Evolutionary conservation across 2,888 invertebrate genomes (phyloP).

Genomic region (Entomobrya multifasciata): DNA sequence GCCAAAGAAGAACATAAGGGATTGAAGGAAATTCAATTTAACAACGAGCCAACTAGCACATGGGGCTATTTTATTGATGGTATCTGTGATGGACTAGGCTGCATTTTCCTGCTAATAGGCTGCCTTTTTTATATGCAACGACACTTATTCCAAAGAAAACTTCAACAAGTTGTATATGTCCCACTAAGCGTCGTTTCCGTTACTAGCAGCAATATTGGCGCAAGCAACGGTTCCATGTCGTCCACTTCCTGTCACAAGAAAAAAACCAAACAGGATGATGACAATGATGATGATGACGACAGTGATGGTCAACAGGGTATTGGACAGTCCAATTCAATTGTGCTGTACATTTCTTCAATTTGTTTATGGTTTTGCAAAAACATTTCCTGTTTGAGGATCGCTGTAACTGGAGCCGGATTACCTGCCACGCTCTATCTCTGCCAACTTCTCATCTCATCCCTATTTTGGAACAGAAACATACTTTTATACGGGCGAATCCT

Average conservation of each 20-base stretch:
- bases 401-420: background rate
- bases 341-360: background rate
- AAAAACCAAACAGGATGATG: conserved; percentile 13
- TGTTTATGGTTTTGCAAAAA: background rate
- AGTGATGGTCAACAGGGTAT: background rate
- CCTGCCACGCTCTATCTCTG: conserved; percentile 80
- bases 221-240: background rate
- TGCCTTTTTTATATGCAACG: conserved; percentile 86
- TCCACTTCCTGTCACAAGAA: no score
- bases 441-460: conserved; percentile 88
- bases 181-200: background rate
- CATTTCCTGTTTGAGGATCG: background rate
- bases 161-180: conserved; percentile 13
- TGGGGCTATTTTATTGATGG: conserved; percentile 92
- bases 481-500: conserved; percentile 89
- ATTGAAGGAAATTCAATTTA: background rate
- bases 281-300: background rate
- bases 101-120: conserved; percentile 87
- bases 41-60: background rate
- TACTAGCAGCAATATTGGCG: background rate
- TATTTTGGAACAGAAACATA: conserved; percentile 92
- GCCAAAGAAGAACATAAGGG: conserved; percentile 84
- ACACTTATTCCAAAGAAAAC: conserved; percentile 83
- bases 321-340: background rate
- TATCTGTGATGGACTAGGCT: conserved; percentile 89